These are phyloP conservation scores for Pegoplata infirma DNA, from an alignment of 2,888 invertebrate species.

Conservation along the genomic window DNA sequence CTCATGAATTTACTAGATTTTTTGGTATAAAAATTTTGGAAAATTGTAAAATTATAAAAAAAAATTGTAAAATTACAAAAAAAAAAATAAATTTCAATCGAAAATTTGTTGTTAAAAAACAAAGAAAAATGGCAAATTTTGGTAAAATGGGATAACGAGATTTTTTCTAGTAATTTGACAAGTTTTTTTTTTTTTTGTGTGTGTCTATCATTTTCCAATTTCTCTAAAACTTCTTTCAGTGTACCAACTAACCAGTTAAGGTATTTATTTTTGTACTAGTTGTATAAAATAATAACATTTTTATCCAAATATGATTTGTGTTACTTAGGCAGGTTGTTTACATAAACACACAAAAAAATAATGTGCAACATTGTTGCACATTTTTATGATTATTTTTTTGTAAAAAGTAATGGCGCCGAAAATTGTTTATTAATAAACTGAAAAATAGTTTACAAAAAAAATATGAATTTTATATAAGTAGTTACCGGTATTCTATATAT, in stretches of 20 bases:
- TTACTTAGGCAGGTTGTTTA: conserved; percentile 48
- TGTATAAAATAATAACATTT: conserved; percentile 24
- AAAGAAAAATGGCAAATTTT: too few species aligned
- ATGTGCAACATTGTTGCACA: conserved; percentile 27
- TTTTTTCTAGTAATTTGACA: too few species aligned
- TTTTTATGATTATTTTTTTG: conserved; percentile 28
- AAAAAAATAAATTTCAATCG: too few species aligned
- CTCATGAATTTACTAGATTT: too few species aligned
- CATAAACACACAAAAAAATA: background rate
- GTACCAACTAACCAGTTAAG: conserved; percentile 10
- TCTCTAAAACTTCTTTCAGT: conserved; percentile 18
- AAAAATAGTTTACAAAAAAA: background rate
- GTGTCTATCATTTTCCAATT: too few species aligned
- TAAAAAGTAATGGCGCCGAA: conserved; percentile 27
- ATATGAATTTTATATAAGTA: background rate
- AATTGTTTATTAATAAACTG: background rate
- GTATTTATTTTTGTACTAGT: conserved; percentile 44
- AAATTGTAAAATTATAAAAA: too few species aligned
- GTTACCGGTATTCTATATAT: background rate
- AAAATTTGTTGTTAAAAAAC: too few species aligned
- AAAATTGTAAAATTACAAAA: too few species aligned
- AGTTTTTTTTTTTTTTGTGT: too few species aligned
- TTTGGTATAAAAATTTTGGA: too few species aligned
- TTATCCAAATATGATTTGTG: conserved; percentile 45
- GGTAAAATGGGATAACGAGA: too few species aligned